Conservation (phyloP, 2,113 vertebrate genomes). For the Hypanus sabinus region DNA sequence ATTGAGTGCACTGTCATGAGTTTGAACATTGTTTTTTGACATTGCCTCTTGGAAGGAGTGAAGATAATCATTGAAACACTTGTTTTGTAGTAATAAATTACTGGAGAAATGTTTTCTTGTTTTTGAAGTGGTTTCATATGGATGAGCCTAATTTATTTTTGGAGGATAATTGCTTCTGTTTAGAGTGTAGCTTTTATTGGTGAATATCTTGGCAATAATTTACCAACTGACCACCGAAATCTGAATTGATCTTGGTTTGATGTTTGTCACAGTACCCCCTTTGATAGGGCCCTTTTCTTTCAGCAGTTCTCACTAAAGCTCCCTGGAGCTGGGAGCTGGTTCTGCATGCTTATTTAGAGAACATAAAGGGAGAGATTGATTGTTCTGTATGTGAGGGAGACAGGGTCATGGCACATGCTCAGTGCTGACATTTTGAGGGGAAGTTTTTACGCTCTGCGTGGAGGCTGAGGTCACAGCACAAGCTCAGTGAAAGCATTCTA, state of each 20-base stretch:
- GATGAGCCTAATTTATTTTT: background rate
- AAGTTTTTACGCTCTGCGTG: slow-evolving; percentile 82
- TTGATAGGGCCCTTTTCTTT: slow-evolving; percentile 52
- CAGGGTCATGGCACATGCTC: slow-evolving; percentile 98
- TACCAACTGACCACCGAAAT: background rate
- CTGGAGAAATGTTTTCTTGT: background rate
- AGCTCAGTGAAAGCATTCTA: slow-evolving; percentile 80
- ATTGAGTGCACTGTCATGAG: background rate
- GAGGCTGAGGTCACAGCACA: slow-evolving; percentile 96
- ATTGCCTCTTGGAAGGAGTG: background rate
- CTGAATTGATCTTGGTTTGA: slow-evolving; percentile 41
- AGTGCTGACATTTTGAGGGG: slow-evolving; percentile 73
- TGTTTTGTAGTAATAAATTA: background rate
- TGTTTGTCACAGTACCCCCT: slow-evolving; percentile 57
- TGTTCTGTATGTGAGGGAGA: slow-evolving; percentile 48
- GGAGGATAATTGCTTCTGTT: background rate
- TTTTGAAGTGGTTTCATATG: background rate
- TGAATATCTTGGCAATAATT: background rate
- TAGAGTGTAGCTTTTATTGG: background rate
- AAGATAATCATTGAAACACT: background rate
- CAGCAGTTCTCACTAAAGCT: slow-evolving; percentile 45
- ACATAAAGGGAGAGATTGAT: slow-evolving; percentile 68
- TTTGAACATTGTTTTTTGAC: background rate
- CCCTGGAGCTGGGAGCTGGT: slow-evolving; percentile 62
- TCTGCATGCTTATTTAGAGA: slow-evolving; percentile 73